Evolutionary conservation across 2,888 invertebrate genomes (phyloP).

Genomic region (Epinotia nisella): DNA sequence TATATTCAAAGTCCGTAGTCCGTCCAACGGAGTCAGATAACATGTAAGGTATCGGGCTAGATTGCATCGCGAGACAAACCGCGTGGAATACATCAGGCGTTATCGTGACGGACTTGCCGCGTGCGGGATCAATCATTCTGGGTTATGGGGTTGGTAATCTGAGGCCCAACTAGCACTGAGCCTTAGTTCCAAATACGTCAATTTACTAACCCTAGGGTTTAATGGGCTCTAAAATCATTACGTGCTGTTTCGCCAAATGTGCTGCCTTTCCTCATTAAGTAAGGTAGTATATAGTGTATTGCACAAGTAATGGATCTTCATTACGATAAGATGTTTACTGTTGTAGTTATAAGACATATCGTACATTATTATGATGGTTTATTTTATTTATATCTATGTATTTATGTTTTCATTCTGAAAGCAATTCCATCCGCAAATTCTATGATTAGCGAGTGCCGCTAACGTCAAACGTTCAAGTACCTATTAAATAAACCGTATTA

Average conservation of each 20-base stretch:
- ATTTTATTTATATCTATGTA: neutral
- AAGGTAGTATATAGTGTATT: neutral
- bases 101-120: slow-evolving; percentile 57
- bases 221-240: slow-evolving; percentile 1
- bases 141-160: slow-evolving; percentile 50
- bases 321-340: neutral
- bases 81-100: slow-evolving; percentile 57
- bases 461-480: slow-evolving; percentile 3
- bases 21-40: slow-evolving; percentile 53
- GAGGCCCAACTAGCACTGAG: slow-evolving; percentile 10
- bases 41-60: slow-evolving; percentile 52
- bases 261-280: neutral
- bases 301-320: neutral
- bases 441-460: neutral
- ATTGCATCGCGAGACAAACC: slow-evolving; percentile 56
- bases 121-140: slow-evolving; percentile 75
- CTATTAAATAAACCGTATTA: slow-evolving; percentile 23
- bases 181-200: neutral
- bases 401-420: neutral
- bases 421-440: neutral
- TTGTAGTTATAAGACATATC: neutral
- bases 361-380: neutral
- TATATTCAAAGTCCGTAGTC: slow-evolving; percentile 50
- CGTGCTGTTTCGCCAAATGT: neutral
- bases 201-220: slow-evolving; percentile 23